Conservation (phyloP, 2,888 invertebrate genomes). For the Sinhomidia bicolor region DNA sequence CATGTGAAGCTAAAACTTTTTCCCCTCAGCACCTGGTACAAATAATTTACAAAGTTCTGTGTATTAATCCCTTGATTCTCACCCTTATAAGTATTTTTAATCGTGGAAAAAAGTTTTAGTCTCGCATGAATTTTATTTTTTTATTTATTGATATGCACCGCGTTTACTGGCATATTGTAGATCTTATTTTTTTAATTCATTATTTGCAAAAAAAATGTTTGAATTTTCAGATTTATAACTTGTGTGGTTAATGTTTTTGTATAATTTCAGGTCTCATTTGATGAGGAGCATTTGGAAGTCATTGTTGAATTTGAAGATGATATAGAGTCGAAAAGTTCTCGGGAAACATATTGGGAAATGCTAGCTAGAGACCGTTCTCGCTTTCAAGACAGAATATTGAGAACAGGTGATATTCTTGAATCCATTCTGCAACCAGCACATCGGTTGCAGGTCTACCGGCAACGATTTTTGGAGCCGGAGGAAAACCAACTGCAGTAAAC, state of each 20-base stretch:
- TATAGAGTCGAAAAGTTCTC: conserved; percentile 84
- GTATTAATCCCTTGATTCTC: too few relatives aligned
- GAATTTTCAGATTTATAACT: neutral
- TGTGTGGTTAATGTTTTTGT: neutral
- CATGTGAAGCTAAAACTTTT: too few relatives aligned
- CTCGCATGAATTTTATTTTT: too few relatives aligned
- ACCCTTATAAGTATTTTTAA: neutral
- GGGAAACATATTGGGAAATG: conserved; percentile 85
- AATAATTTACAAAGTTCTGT: too few relatives aligned
- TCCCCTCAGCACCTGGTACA: too few relatives aligned
- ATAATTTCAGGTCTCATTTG: conserved; percentile 84
- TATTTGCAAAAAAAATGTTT: neutral
- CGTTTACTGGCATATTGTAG: too few relatives aligned
- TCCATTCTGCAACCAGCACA: conserved; percentile 83
- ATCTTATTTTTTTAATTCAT: too few relatives aligned
- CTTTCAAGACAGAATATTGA: conserved; percentile 83
- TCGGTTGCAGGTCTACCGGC: conserved; percentile 82
- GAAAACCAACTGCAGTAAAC: neutral
- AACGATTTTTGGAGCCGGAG: conserved; percentile 79
- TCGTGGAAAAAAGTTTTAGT: too few relatives aligned
- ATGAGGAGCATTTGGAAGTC: conserved; percentile 82
- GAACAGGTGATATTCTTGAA: conserved; percentile 81
- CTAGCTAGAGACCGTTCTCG: conserved; percentile 83
- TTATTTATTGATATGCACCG: too few relatives aligned
- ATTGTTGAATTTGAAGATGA: conserved; percentile 84